Conservation (phyloP, 2,888 invertebrate genomes). For the Stenchaetothrips biformis region DNA sequence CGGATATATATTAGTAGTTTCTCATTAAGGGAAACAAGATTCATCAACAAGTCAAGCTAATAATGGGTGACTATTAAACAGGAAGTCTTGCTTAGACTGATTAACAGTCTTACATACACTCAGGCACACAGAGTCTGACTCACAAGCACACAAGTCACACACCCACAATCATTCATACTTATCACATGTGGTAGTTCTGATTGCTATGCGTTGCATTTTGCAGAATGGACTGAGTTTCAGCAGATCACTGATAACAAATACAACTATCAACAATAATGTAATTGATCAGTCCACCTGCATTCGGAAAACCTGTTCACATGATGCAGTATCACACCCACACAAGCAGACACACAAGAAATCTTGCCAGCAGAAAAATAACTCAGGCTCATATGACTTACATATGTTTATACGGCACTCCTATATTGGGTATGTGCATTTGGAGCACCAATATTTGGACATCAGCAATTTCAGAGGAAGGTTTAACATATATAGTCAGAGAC, state of each 20-base stretch:
- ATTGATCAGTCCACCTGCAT: background rate
- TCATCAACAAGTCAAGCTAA: slow-evolving; percentile 2
- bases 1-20: background rate
- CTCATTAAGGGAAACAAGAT: background rate
- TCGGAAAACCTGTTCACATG: background rate
- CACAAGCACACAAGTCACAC: background rate
- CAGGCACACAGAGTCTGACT: slow-evolving; percentile 6
- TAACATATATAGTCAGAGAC: background rate
- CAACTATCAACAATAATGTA: slow-evolving; percentile 4
- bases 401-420: background rate
- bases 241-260: background rate
- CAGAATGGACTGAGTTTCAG: background rate
- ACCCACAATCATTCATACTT: slow-evolving; percentile 15
- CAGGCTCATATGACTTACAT: background rate
- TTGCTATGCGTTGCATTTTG: background rate
- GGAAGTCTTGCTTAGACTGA: slow-evolving; percentile 13
- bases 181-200: slow-evolving; percentile 23
- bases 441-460: background rate
- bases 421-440: background rate
- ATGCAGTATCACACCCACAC: background rate
- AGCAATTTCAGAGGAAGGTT: background rate
- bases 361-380: slow-evolving; percentile 5
- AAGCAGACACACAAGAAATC: slow-evolving; percentile 4
- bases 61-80: slow-evolving; percentile 12
- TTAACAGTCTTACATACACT: slow-evolving; percentile 14